phyloP scores from a whole-genome alignment of 2,888 invertebrate genomes.

The Oscheius sp. region DNA sequence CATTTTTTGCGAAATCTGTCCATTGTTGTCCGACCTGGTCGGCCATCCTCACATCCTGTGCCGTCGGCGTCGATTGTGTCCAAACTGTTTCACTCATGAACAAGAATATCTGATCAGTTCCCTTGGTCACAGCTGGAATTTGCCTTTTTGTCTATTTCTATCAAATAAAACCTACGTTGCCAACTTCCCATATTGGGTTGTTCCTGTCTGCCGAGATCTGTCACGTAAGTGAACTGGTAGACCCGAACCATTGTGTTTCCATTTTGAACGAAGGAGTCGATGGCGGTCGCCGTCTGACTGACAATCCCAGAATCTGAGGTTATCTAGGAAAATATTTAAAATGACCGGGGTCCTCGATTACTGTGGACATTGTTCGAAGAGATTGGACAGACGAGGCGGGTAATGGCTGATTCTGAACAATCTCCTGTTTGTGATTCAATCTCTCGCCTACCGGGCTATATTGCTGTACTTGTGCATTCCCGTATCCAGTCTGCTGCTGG shows the following conservation, averaged over 20 bases:
- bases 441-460: conserved; percentile 27
- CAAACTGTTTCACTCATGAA: conserved; percentile 62
- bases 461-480: conserved; percentile 16
- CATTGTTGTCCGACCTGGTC: conserved; percentile 58
- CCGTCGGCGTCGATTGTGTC: conserved; percentile 46
- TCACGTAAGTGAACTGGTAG: conserved; percentile 60
- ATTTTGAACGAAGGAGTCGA: conserved; percentile 51
- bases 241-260: conserved; percentile 50
- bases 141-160: not conserved
- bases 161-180: conserved; percentile 48
- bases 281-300: conserved; percentile 49
- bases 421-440: not conserved
- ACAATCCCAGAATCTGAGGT: conserved; percentile 51
- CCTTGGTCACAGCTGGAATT: conserved; percentile 58
- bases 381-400: conserved; percentile 11
- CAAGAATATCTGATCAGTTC: conserved; percentile 60
- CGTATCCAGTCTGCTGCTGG: not conserved
- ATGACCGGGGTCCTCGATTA: not conserved
- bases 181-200: conserved; percentile 52
- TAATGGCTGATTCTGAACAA: conserved; percentile 17
- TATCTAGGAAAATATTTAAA: conserved; percentile 40
- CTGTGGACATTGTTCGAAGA: conserved; percentile 35
- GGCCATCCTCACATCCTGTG: conserved; percentile 54
- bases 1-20: conserved; percentile 63
- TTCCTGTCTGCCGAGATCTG: conserved; percentile 50